phyloP scores from a whole-genome alignment of 92 coral and sea anemone genomes.

The Bergia puertoricense region DNA sequence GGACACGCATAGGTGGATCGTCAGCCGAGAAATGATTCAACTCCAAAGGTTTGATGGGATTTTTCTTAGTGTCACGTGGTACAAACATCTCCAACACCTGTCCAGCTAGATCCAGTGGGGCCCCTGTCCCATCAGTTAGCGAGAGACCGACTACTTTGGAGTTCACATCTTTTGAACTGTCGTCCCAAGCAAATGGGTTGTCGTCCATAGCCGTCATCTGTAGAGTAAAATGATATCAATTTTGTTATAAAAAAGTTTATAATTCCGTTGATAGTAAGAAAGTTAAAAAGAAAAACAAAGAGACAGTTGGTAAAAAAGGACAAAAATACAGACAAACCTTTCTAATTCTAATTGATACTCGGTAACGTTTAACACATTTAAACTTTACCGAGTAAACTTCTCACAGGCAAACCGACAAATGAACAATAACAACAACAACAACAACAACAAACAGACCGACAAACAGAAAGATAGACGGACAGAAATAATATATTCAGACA shows the following conservation, averaged over 20 bases:
- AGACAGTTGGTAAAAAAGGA: neutral
- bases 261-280: neutral
- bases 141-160: conserved; percentile 88
- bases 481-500: neutral
- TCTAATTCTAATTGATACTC: too few relatives aligned
- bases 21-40: conserved; percentile 71
- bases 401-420: neutral
- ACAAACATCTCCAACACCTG: conserved; percentile 86
- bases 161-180: conserved; percentile 76
- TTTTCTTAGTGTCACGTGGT: conserved; percentile 74
- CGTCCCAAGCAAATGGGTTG: conserved; percentile 80
- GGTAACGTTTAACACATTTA: too few relatives aligned
- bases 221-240: neutral
- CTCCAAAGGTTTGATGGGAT: conserved; percentile 74
- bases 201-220: conserved; percentile 90
- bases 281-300: neutral
- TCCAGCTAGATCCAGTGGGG: conserved; percentile 81
- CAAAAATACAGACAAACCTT: neutral
- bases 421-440: neutral
- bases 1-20: conserved; percentile 88
- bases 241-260: neutral
- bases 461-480: neutral
- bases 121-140: conserved; percentile 83
- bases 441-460: neutral
- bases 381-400: neutral